phyloP scores from a whole-genome alignment of 2,113 vertebrate species.

The Phylloscopus whistleri region DNA sequence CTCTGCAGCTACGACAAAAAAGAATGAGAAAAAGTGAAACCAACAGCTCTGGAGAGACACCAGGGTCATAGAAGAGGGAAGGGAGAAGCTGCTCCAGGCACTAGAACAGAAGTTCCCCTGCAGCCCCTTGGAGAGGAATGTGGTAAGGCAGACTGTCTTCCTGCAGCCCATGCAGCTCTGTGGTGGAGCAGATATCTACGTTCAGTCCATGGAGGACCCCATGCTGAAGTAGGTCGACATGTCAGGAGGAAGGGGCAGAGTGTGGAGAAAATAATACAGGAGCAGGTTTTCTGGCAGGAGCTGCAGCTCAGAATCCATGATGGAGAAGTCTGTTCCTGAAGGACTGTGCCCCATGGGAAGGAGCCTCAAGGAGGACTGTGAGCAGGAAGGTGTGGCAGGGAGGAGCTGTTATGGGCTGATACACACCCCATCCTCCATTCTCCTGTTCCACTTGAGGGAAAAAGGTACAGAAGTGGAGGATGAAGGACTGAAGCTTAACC shows the following conservation, averaged over 20 bases:
- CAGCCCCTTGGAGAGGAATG: not conserved
- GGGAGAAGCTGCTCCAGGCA: not conserved
- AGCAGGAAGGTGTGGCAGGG: not conserved
- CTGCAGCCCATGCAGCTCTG: accelerated
- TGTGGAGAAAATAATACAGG: not conserved
- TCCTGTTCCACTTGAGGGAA: not conserved
- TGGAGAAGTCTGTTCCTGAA: not conserved
- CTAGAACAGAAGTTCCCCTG: not conserved
- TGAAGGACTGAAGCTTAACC: not conserved
- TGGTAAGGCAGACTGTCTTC: not conserved
- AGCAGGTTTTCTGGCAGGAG: not conserved
- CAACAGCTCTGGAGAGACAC: not conserved
- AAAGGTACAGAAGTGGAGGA: not conserved
- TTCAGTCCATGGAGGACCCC: not conserved
- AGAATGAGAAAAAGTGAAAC: not conserved
- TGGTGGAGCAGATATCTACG: not conserved
- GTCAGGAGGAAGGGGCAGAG: not conserved
- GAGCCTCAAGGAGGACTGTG: not conserved
- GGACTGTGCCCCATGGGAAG: not conserved
- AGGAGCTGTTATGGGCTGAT: not conserved
- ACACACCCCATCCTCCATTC: not conserved
- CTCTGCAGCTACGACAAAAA: not conserved
- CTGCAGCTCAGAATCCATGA: not conserved
- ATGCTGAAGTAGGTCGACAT: not conserved
- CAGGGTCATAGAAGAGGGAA: not conserved